phyloP scores from a whole-genome alignment of 2,888 invertebrate genomes.

The Crepidodera aurea region DNA sequence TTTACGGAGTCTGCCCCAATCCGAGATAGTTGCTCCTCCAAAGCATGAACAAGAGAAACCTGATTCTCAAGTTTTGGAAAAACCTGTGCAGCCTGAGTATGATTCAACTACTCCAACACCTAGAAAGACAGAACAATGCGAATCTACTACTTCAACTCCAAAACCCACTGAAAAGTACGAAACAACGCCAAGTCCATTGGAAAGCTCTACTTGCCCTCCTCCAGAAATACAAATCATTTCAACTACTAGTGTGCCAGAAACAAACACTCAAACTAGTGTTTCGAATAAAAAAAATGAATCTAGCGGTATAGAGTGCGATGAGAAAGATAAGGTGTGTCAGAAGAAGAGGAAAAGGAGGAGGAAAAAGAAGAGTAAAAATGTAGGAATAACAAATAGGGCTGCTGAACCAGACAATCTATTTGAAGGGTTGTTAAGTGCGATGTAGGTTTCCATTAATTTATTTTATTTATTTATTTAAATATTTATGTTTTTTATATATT shows the following conservation, averaged over 20 bases:
- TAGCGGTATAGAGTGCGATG: not conserved
- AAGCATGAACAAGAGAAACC: not conserved
- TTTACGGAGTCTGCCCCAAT: not conserved
- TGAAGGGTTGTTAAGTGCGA: constrained; percentile 22
- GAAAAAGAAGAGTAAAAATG: constrained; percentile 13
- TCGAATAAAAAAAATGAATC: not conserved
- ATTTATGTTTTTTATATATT: not conserved
- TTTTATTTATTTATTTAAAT: constrained; percentile 8
- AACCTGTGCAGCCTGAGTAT: not conserved
- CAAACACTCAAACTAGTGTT: not conserved
- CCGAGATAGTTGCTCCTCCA: not conserved
- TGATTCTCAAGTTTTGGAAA: not conserved
- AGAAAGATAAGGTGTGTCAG: not conserved
- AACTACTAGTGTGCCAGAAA: not conserved
- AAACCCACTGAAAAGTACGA: not conserved
- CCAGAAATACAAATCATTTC: not conserved
- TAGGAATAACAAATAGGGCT: not conserved
- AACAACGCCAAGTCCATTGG: too few species aligned
- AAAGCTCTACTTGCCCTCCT: not conserved
- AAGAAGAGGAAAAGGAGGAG: constrained; percentile 15
- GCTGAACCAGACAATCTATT: constrained; percentile 6
- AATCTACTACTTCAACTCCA: too few species aligned
- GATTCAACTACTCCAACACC: not conserved
- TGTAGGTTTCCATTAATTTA: constrained; percentile 3
- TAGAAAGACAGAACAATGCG: not conserved